phyloP scores from a whole-genome alignment of 1,140 invertebrate genomes.

The Eulimnadia texana region DNA sequence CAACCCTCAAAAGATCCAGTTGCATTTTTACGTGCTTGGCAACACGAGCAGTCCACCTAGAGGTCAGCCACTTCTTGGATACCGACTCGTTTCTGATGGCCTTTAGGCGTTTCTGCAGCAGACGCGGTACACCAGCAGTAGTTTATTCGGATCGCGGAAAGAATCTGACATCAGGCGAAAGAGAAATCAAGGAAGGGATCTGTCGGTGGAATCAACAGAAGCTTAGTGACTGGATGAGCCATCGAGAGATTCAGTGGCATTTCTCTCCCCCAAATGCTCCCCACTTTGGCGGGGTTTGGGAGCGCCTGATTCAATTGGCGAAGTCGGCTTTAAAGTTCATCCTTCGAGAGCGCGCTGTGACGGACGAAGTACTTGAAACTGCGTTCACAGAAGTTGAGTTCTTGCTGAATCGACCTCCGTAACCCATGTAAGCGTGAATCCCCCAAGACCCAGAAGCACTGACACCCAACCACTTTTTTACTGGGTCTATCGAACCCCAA shows the following conservation, averaged over 20 bases:
- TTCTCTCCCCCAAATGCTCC: too few species aligned
- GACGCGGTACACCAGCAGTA: too few species aligned
- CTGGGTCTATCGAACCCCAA: slow-evolving; percentile 1
- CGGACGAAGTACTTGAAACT: not conserved
- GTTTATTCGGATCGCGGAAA: slow-evolving; percentile 23
- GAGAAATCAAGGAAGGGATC: slow-evolving; percentile 25
- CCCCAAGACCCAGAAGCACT: slow-evolving; percentile 5
- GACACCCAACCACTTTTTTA: slow-evolving; percentile 15
- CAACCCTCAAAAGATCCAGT: slow-evolving; percentile 17
- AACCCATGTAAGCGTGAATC: not conserved
- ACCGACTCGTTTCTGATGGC: too few species aligned
- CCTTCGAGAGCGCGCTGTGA: not conserved
- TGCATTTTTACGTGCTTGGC: slow-evolving; percentile 21
- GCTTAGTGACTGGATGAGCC: too few species aligned
- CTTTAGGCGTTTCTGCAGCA: too few species aligned
- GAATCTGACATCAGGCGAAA: slow-evolving; percentile 16
- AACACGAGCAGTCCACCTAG: slow-evolving; percentile 23
- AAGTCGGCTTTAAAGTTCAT: not conserved
- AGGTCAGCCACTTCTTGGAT: slow-evolving; percentile 19
- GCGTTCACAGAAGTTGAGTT: too few species aligned
- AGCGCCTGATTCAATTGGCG: slow-evolving; percentile 13
- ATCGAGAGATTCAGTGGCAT: too few species aligned
- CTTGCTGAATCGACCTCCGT: slow-evolving; percentile 11
- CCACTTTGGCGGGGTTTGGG: too few species aligned
- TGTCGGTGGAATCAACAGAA: slow-evolving; percentile 22